A percentile compares a stretch with the other conserved stretches of the same genome.
phyloP scores from a whole-genome alignment of 2,113 vertebrate species.

The Eudorcas thomsonii region DNA sequence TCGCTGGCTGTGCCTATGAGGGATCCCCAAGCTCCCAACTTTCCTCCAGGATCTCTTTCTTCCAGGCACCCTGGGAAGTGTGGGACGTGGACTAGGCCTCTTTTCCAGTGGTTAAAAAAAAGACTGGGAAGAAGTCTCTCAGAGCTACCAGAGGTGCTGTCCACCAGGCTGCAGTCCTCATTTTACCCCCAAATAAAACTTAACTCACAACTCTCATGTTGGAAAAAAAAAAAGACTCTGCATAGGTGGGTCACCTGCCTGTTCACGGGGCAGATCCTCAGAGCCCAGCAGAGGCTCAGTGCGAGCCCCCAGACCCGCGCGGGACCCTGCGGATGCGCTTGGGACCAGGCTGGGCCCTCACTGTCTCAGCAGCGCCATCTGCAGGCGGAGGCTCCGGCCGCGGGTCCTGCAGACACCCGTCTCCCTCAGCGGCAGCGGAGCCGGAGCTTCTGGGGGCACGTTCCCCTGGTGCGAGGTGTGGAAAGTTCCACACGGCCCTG shows the following conservation, averaged over 20 bases:
- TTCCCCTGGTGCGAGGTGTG: not conserved
- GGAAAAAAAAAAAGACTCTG: not conserved
- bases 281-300: rapidly evolving
- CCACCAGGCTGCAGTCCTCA: too few species aligned
- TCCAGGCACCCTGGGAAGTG: not conserved
- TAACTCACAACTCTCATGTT: too few species aligned
- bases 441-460: not conserved
- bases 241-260: not conserved
- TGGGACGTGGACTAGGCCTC: not conserved
- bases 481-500: slow-evolving; percentile 61
- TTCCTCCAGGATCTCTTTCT: not conserved
- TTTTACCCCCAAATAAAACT: too few species aligned
- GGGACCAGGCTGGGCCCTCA: not conserved
- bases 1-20: not conserved
- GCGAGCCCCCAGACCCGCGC: rapidly evolving
- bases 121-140: too few species aligned
- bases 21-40: not conserved
- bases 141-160: too few species aligned
- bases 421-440: not conserved
- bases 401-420: not conserved
- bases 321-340: rapidly evolving
- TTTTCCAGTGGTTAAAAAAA: not conserved
- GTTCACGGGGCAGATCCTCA: rapidly evolving
- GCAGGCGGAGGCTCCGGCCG: not conserved
- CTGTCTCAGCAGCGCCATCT: not conserved